Evolutionary conservation across 2,113 vertebrate species (phyloP).

Genomic region (Rattus rattus): DNA sequence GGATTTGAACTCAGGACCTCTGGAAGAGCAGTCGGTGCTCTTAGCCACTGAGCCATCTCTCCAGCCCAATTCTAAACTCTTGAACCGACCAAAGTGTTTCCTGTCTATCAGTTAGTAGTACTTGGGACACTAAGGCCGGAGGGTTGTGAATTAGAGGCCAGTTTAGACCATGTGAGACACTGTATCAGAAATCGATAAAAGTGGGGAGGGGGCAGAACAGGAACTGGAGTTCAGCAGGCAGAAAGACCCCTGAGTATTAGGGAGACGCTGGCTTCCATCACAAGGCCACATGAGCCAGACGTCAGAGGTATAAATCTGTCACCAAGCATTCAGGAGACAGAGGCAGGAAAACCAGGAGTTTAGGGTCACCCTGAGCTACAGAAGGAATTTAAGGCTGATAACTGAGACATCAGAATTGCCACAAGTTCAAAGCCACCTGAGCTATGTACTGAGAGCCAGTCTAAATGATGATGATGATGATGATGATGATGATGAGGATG

Average conservation of each 20-base stretch:
- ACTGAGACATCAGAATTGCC: too few species aligned
- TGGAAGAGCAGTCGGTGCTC: too few species aligned
- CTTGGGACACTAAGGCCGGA: background rate
- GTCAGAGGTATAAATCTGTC: too few species aligned
- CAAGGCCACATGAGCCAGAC: too few species aligned
- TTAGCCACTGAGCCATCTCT: too few species aligned
- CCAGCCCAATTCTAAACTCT: background rate
- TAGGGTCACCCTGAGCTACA: background rate
- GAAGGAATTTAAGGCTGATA: background rate
- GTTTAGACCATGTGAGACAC: background rate
- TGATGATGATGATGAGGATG: too few species aligned
- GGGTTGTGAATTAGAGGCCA: background rate
- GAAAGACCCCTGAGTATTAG: background rate
- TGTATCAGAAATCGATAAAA: background rate
- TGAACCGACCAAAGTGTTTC: background rate
- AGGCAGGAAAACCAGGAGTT: background rate
- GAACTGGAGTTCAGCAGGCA: background rate
- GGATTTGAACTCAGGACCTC: too few species aligned
- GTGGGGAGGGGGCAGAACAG: background rate
- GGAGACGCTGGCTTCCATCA: background rate
- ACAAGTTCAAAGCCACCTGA: background rate
- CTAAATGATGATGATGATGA: background rate
- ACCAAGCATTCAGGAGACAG: background rate
- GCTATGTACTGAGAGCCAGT: background rate
- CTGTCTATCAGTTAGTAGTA: background rate